Evolutionary conservation across 2,888 invertebrate genomes (phyloP), one percentile per base, ranked within the genome.

Genomic region (Bombylius major): DNA sequence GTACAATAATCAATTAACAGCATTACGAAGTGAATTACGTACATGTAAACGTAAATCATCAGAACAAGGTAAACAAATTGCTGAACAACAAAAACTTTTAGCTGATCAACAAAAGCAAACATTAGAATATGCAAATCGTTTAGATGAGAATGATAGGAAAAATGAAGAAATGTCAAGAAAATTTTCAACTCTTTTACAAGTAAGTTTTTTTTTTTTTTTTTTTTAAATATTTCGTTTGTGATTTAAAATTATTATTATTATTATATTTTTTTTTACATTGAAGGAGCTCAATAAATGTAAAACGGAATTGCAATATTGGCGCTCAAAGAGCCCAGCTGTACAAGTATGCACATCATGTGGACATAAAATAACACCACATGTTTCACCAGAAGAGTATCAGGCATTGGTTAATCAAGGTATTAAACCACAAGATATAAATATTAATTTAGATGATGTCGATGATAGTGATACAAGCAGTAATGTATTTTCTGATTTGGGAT

Each of bases 231-330:
- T 36, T 49, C 12, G 8, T 23, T 47, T 47, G 33, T 33, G 7
- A 5, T 31, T 34, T 53, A 13, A 13, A 39, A 53, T 33, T n/a
- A n/a, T 48, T 13, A 8, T 39, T 39, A 9, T 39, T 36, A 6
- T 36, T 8, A 8, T 36, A 11, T 42, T 42, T 42, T 5, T 9
- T 46, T 66, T 69, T 4, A 23, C 1, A 23, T 23, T 23, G 3
- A 78, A 91, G 84, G 91, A 92, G 74, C 76, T 92, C 64, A 92
- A 91, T 75, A 91, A 91, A 72, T 92, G 91, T 75, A 91, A 91
- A 76, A 91, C 91, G 44, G 91, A 92, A 75, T 75, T 91, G 66
- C 91, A 91, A 75, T 91, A 90, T 73, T 91, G 90, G 89, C 84
- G 91, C 57, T 90, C 90, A 47, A 89, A 89, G 65, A 89, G 89